These are phyloP conservation scores for Exocentrus adspersus DNA, from an alignment of 2,888 invertebrate species.

Conservation along the genomic window DNA sequence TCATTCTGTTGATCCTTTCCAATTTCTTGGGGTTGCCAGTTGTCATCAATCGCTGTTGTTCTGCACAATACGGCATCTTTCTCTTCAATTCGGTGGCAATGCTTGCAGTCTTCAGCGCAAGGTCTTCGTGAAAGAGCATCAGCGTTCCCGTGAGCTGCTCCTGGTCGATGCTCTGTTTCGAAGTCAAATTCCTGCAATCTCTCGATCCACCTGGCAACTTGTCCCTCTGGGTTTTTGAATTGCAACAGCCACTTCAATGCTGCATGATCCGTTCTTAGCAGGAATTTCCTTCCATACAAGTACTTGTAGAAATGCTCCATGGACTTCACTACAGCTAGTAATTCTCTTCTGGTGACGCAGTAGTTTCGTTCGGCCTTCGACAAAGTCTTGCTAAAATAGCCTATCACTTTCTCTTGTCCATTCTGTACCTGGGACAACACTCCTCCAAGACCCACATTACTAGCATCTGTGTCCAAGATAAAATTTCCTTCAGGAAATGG, in stretches of 20 bases:
- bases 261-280: slow-evolving; percentile 51
- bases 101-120: slow-evolving; percentile 28
- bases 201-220: slow-evolving; percentile 53
- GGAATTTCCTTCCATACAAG: slow-evolving; percentile 48
- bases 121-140: slow-evolving; percentile 36
- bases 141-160: slow-evolving; percentile 30
- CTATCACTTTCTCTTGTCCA: slow-evolving; percentile 26
- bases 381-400: slow-evolving; percentile 38
- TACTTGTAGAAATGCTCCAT: slow-evolving; percentile 50
- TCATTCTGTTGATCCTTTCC: neutral
- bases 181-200: slow-evolving; percentile 48
- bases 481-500: neutral
- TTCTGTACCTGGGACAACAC: slow-evolving; percentile 12
- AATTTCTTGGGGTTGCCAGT: slow-evolving; percentile 2
- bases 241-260: slow-evolving; percentile 51
- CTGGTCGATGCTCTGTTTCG: slow-evolving; percentile 43
- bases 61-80: neutral
- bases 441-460: slow-evolving; percentile 17
- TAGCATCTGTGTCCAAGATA: slow-evolving; percentile 28
- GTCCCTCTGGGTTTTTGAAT: slow-evolving; percentile 52
- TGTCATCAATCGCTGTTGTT: neutral
- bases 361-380: slow-evolving; percentile 39
- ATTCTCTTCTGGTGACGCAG: slow-evolving; percentile 38
- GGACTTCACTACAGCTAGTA: slow-evolving; percentile 18
- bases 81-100: slow-evolving; percentile 17